Conservation (phyloP, 2,113 vertebrate genomes). For the Corythaeola cristata region DNA sequence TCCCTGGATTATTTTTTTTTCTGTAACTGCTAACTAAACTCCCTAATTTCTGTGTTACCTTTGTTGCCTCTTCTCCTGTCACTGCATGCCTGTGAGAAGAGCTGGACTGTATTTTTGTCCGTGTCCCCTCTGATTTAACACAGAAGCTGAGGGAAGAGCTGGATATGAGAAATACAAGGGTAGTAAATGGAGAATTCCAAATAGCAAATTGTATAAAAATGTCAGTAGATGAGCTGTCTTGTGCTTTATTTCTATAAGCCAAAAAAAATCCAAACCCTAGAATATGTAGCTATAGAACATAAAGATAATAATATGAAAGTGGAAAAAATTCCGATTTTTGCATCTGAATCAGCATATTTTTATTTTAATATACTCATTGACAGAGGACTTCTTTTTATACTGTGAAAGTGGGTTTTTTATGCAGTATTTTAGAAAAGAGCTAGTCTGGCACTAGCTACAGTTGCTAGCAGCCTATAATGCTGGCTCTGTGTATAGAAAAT, state of each 20-base stretch:
- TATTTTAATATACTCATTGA: constrained; percentile 6
- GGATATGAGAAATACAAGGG: not conserved
- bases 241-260: not conserved
- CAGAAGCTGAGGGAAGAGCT: not conserved
- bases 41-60: not conserved
- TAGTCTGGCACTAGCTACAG: constrained; percentile 46
- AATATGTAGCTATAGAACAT: not conserved
- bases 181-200: not conserved
- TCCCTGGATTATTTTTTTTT: not conserved
- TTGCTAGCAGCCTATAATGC: constrained; percentile 63
- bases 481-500: constrained; percentile 66
- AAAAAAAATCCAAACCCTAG: not conserved
- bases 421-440: constrained; percentile 48
- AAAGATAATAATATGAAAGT: not conserved
- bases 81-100: not conserved
- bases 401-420: not conserved
- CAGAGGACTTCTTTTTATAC: constrained; percentile 42
- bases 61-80: not conserved
- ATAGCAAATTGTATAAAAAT: not conserved
- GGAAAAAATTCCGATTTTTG: not conserved
- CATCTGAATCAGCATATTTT: constrained; percentile 35
- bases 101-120: not conserved
- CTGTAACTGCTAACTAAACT: not conserved
- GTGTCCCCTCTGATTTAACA: not conserved
- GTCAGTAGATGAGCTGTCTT: not conserved